phyloP scores from a whole-genome alignment of 2,888 invertebrate genomes.

The Junonia oenone region DNA sequence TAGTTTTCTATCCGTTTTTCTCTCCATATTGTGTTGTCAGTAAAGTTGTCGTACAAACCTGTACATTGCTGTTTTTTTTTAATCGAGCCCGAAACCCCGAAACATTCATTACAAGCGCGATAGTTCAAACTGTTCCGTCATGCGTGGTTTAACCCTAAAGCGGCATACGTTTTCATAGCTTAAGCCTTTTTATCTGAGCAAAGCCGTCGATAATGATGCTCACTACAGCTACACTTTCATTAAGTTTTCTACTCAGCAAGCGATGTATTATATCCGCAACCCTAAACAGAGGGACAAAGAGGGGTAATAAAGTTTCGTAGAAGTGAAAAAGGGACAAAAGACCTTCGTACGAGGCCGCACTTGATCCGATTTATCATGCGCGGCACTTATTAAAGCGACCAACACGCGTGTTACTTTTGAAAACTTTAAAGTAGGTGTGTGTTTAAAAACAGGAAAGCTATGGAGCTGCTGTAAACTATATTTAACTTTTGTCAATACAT shows the following conservation, averaged over 20 bases:
- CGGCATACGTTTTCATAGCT: conserved; percentile 63
- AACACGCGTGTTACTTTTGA: conserved; percentile 58
- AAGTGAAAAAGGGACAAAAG: conserved; percentile 41
- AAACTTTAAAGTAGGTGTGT: conserved; percentile 53
- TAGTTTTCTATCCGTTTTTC: too few species aligned
- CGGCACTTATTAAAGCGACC: conserved; percentile 73
- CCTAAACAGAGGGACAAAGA: conserved; percentile 44
- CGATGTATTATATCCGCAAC: conserved; percentile 53
- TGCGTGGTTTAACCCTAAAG: conserved; percentile 44
- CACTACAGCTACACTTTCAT: conserved; percentile 62
- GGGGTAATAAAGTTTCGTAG: conserved; percentile 33
- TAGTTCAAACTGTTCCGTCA: conserved; percentile 32
- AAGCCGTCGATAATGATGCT: conserved; percentile 71
- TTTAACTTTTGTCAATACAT: not conserved
- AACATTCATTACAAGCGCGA: conserved; percentile 18
- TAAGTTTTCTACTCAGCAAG: conserved; percentile 61
- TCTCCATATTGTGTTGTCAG: too few species aligned
- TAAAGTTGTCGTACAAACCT: too few species aligned
- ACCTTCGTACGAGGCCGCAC: conserved; percentile 43
- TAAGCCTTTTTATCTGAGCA: conserved; percentile 62
- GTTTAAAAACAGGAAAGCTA: conserved; percentile 38
- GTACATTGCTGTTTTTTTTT: conserved; percentile 4
- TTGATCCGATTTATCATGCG: conserved; percentile 75
- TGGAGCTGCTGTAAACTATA: conserved; percentile 38
- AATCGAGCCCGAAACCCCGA: conserved; percentile 16